Percentiles rank a stretch among this genome's conserved stretches.
Conservation (phyloP, 2,888 invertebrate genomes). For the Oxystoma pomonae region DNA sequence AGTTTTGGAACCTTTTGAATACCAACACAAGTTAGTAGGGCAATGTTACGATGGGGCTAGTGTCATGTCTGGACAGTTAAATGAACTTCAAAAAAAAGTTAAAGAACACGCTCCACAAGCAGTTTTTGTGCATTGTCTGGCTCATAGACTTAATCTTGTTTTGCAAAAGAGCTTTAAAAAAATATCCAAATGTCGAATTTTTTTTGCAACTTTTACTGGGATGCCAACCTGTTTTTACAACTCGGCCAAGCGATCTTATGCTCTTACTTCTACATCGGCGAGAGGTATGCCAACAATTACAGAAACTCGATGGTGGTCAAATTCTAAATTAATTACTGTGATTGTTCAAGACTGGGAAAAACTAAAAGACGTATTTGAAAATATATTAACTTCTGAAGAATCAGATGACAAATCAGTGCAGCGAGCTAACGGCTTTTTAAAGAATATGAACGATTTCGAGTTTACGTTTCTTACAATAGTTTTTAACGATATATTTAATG, state of each 20-base stretch:
- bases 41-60: slow-evolving; percentile 31
- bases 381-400: slow-evolving; percentile 17
- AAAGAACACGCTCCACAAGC: slow-evolving; percentile 24
- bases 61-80: slow-evolving; percentile 22
- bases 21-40: slow-evolving; percentile 24
- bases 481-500: slow-evolving; percentile 25
- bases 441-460: slow-evolving; percentile 26
- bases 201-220: slow-evolving; percentile 27
- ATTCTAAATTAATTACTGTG: slow-evolving; percentile 20
- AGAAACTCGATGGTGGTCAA: slow-evolving; percentile 22
- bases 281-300: neutral
- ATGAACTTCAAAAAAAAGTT: slow-evolving; percentile 20
- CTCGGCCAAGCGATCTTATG: slow-evolving; percentile 20
- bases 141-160: slow-evolving; percentile 26
- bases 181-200: slow-evolving; percentile 22
- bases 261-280: slow-evolving; percentile 2
- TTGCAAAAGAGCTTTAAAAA: slow-evolving; percentile 22
- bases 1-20: slow-evolving; percentile 20
- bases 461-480: slow-evolving; percentile 25
- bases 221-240: slow-evolving; percentile 25
- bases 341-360: slow-evolving; percentile 24
- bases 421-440: slow-evolving; percentile 22
- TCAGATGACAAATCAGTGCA: slow-evolving; percentile 24
- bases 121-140: slow-evolving; percentile 16
- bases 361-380: slow-evolving; percentile 24